A percentile compares a stretch with the other conserved stretches of the same genome.
Evolutionary conservation across 92 coral and sea anemone genomes (phyloP).

Genomic region (Epizoanthus stellaris): DNA sequence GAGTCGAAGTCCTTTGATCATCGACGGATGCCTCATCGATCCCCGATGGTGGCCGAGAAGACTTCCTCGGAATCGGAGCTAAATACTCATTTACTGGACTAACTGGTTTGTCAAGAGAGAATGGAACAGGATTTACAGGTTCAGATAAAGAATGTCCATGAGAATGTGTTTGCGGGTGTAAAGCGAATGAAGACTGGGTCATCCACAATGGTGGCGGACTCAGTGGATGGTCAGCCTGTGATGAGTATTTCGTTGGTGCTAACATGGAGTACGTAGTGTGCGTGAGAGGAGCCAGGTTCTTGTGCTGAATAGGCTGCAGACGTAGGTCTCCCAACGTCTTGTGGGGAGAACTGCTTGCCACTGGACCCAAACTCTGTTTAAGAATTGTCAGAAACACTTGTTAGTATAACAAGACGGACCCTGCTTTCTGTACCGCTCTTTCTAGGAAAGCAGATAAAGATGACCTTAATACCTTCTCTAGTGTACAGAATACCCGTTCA

Average conservation of each 20-base stretch:
- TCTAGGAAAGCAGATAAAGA: no score
- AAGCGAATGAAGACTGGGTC: slow-evolving; percentile 55
- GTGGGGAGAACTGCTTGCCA: slow-evolving; percentile 57
- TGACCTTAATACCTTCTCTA: no score
- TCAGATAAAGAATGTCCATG: slow-evolving; percentile 78
- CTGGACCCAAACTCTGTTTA: slow-evolving; percentile 67
- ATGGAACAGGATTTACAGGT: slow-evolving; percentile 58
- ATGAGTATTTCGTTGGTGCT: slow-evolving; percentile 65
- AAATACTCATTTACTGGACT: slow-evolving; percentile 78
- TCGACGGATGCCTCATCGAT: slow-evolving; percentile 68
- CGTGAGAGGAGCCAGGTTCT: slow-evolving; percentile 68
- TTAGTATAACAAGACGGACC: no score
- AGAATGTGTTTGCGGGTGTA: slow-evolving; percentile 66
- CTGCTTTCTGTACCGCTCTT: no score
- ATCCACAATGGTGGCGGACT: slow-evolving; percentile 69
- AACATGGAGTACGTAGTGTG: slow-evolving; percentile 66
- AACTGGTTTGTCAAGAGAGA: slow-evolving; percentile 72
- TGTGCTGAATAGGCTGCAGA: slow-evolving; percentile 86
- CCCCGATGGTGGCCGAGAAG: slow-evolving; percentile 85
- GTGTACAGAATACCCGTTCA: no score
- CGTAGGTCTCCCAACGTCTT: slow-evolving; percentile 87
- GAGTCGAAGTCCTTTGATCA: slow-evolving; percentile 59
- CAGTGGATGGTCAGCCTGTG: slow-evolving; percentile 67
- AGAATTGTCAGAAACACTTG: neutral
- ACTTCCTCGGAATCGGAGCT: slow-evolving; percentile 81